Base-by-base conservation (phyloP, 2,888 invertebrate species). In the Conops quadrifasciatus region DNA sequence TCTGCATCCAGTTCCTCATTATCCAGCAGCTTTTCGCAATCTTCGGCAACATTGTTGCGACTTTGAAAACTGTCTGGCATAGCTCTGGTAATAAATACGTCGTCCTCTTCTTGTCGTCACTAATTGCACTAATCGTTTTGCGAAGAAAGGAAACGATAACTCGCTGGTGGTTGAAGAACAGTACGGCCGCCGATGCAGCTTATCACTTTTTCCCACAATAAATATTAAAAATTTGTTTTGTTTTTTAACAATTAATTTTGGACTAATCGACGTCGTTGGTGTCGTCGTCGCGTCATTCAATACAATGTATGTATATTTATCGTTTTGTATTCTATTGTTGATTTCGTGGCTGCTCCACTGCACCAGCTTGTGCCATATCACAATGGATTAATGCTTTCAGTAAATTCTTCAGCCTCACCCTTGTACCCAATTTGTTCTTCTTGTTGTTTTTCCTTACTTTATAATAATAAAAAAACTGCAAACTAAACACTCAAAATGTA, bases 1-100 rank as follows among this genome's bases (percentile, higher is more conserved):
- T 70, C 73, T 30, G 67, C 21, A 2, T 36, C 56, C 1, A n/a
- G 47, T 24, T 72, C 43, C 56, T 75, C 76, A 67, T 75, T 69
- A 1, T 58, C 24, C 19, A 76, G 60, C 47, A 77, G 51, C 3
- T 30, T 21, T 21, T 66, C 71, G 4, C 49, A 59, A 16, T 77
- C 77, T 30, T 75, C 72, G 15, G 62, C 69, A 58, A 53, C 64
- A 21, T 67, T 66, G 26, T 11, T 19, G 9, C 24, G 53, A 7
- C 53, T 43, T 67, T 53, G 28, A 71, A 74, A n/a, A n/a, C n/a
- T n/a, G n/a, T n/a, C n/a, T n/a, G n/a, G n/a, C n/a, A n/a, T n/a
- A n/a, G n/a, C n/a, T n/a, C n/a, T n/a, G n/a, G n/a, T n/a, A n/a
- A n/a, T n/a, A n/a, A n/a, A 70, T 72, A 71, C 15, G 53, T 70